These are phyloP conservation scores for Microplitis manilae DNA, from an alignment of 2,888 invertebrate genomes.

Conservation along the genomic window DNA sequence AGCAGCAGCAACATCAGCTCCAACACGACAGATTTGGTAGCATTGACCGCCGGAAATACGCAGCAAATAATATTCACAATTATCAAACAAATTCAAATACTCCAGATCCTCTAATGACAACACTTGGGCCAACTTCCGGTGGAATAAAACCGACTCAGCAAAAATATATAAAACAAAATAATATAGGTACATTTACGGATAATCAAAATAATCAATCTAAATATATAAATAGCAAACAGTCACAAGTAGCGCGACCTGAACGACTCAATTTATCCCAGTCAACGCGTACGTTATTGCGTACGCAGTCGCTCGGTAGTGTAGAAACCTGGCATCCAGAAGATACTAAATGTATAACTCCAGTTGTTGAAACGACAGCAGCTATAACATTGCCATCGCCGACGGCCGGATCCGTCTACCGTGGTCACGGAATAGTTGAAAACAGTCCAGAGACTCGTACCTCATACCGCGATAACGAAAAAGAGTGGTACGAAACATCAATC, in stretches of 20 bases:
- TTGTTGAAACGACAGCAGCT: conserved; percentile 1
- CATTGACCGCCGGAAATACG: conserved; percentile 75
- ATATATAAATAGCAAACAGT: conserved; percentile 17
- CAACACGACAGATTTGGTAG: conserved; percentile 74
- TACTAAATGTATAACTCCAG: conserved; percentile 14
- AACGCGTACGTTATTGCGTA: conserved; percentile 71
- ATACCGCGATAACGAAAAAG: conserved; percentile 73
- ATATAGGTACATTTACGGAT: neutral
- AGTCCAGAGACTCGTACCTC: conserved; percentile 53
- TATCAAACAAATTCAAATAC: conserved; percentile 11
- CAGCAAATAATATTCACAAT: conserved; percentile 23
- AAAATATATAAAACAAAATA: neutral
- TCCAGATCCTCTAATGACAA: neutral
- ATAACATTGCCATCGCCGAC: conserved; percentile 15
- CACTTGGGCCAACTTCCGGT: neutral
- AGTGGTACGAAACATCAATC: conserved; percentile 81
- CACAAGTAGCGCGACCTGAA: conserved; percentile 19
- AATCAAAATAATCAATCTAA: conserved; percentile 13
- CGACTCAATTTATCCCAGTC: conserved; percentile 52
- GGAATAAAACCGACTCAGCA: neutral
- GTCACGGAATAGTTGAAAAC: neutral
- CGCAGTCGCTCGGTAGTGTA: conserved; percentile 77
- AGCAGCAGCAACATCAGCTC: conserved; percentile 34
- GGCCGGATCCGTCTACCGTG: conserved; percentile 29
- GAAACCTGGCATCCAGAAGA: conserved; percentile 65